Conservation (phyloP, 2,888 invertebrate genomes). For the Punctoribates punctum region DNA sequence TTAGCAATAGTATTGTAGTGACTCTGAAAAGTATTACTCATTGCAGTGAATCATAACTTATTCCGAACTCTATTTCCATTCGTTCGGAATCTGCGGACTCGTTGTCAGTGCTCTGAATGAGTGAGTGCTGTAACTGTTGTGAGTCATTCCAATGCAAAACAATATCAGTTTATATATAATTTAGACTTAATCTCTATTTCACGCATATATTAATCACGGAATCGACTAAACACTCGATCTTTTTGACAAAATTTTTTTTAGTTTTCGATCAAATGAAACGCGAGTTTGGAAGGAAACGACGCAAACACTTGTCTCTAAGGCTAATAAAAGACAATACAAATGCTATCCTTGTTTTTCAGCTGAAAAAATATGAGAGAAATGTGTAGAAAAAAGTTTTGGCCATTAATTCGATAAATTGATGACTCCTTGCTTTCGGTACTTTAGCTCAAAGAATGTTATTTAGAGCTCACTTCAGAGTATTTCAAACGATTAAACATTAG, state of each 20-base stretch:
- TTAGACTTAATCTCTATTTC: not conserved
- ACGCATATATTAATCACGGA: not conserved
- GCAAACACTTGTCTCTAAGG: too few species aligned
- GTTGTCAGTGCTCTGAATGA: too few species aligned
- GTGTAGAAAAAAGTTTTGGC: not conserved
- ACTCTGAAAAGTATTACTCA: too few species aligned
- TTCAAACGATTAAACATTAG: not conserved
- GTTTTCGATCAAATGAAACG: not conserved
- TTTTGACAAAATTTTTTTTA: not conserved
- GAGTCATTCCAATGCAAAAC: not conserved
- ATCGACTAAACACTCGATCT: not conserved
- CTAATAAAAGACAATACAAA: too few species aligned
- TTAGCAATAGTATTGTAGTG: too few species aligned
- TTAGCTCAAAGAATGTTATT: not conserved
- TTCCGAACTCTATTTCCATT: too few species aligned
- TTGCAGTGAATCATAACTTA: too few species aligned
- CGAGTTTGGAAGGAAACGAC: too few species aligned
- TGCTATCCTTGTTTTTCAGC: not conserved
- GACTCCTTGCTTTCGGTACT: not conserved
- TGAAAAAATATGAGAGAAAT: not conserved
- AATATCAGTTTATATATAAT: not conserved
- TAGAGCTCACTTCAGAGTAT: not conserved
- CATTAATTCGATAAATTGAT: slow-evolving; percentile 25
- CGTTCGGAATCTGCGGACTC: too few species aligned
- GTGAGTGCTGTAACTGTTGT: not conserved